Base-by-base conservation (phyloP, 2,113 vertebrate species). In the Boulengerochromis microlepis region DNA sequence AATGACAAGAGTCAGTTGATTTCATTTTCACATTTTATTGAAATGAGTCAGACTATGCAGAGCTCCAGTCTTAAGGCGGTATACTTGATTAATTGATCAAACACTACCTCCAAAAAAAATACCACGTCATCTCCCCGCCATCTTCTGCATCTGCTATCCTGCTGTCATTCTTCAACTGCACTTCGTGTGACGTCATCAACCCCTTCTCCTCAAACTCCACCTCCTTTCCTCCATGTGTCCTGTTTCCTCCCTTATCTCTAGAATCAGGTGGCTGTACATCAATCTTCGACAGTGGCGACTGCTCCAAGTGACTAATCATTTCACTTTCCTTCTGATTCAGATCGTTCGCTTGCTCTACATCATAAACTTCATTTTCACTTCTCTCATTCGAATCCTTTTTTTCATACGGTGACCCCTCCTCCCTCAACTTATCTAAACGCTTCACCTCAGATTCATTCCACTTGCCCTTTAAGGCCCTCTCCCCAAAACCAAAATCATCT, bases 71-170 rank as follows among this genome's bases (percentile, higher is more conserved):
- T 85, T 50, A 35, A 47, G 82, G 19, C 6, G 59, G 45, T 56
- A 15, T 8, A 78, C 54, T 52, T 3, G 1, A 84, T 47, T 26
- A 3, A 81, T 9, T 33, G 3, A 71, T 71, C 33, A 19, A 26
- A 82, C 31, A 38, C 83, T 93, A 95, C 45, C n/a, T 90, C 95
- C 95, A 95, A 52, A 85, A 74, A 87, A 96, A 96, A 94, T 90
- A 89, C 95, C 95, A 96, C 0, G 91, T 94, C 45, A n/a, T 78
- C 71, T 90, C 89, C 15, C 5, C 4, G 22, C 76, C 50, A 35
- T 89, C 80, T 5, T 10, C 81, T 19, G 66, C 19, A 45, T 69
- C 89, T 8, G n/a, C 35, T 33, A 24, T 53, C 9, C 53, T 54
- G 16, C 85, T 74, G 13, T 86, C 47, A 4, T 45, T 76, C 10